Percentiles rank a stretch among this genome's conserved stretches.
Evolutionary conservation across 2,113 vertebrate genomes (phyloP).

Genomic region (Lanius collurio): DNA sequence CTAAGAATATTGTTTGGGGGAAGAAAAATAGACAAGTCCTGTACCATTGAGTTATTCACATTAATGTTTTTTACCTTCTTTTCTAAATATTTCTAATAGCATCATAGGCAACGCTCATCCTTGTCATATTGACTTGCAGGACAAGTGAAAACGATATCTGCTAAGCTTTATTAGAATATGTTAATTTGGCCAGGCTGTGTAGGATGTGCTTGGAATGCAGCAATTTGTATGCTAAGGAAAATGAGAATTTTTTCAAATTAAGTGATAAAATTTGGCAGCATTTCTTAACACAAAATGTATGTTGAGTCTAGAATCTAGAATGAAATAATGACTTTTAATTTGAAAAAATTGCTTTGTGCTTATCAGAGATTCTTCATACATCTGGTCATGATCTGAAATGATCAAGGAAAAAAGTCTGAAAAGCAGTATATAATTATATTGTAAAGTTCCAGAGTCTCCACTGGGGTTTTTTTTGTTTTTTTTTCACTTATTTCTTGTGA

Average conservation of each 20-base stretch:
- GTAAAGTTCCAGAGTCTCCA: background rate
- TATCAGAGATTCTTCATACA: background rate
- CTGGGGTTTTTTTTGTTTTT: background rate
- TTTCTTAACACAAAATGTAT: slow-evolving; percentile 16
- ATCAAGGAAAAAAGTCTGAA: background rate
- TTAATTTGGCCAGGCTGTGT: slow-evolving; percentile 42
- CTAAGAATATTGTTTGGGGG: background rate
- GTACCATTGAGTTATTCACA: background rate
- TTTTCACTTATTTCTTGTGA: background rate
- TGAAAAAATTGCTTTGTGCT: background rate
- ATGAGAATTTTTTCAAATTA: slow-evolving; percentile 9
- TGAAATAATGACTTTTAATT: background rate
- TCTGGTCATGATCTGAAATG: background rate
- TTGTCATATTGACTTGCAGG: background rate
- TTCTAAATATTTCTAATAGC: background rate
- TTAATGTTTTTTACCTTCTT: background rate
- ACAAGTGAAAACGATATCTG: background rate
- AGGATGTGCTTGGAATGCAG: slow-evolving; percentile 44
- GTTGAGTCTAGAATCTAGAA: background rate
- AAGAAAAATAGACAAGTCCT: background rate
- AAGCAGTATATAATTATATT: background rate
- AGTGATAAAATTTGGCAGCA: slow-evolving; percentile 44
- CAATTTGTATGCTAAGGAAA: slow-evolving; percentile 8
- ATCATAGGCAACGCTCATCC: background rate
- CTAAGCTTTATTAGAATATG: background rate